These are phyloP conservation scores for Conistra vaccinii DNA, from an alignment of 2,888 invertebrate species.

Conservation along the genomic window DNA sequence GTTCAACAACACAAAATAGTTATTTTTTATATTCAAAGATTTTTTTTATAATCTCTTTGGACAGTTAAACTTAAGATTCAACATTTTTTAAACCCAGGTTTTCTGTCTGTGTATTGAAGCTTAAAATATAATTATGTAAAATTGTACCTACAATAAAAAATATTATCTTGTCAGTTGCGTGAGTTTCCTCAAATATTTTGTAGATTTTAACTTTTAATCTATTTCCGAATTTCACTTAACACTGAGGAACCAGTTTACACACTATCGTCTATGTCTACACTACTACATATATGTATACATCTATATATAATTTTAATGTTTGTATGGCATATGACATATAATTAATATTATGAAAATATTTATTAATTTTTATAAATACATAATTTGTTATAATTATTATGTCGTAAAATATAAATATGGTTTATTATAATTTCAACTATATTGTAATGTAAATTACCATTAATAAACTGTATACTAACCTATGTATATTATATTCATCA, in stretches of 20 bases:
- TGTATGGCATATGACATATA: conserved; percentile 66
- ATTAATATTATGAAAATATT: conserved; percentile 14
- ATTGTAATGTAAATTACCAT: conserved; percentile 10
- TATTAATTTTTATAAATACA: neutral
- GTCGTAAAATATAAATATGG: neutral
- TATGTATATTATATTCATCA: conserved; percentile 23
- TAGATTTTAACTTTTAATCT: conserved; percentile 49
- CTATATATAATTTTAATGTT: conserved; percentile 68
- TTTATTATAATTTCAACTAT: neutral
- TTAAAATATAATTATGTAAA: conserved; percentile 3
- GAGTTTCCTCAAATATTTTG: conserved; percentile 58
- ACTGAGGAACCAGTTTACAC: conserved; percentile 73
- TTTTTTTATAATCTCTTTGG: neutral
- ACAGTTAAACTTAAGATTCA: neutral
- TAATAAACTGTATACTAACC: too few relatives aligned
- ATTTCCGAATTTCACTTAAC: conserved; percentile 73
- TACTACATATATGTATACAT: conserved; percentile 66
- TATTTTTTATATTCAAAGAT: neutral
- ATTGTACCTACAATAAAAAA: neutral
- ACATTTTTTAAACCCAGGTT: neutral
- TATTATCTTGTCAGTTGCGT: conserved; percentile 35
- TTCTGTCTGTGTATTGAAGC: neutral
- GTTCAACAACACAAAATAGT: neutral
- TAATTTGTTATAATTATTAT: conserved; percentile 6
- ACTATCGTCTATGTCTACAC: conserved; percentile 68